Evolutionary conservation across 2,113 vertebrate species (phyloP).

Genomic region (Platysternon megacephalum): DNA sequence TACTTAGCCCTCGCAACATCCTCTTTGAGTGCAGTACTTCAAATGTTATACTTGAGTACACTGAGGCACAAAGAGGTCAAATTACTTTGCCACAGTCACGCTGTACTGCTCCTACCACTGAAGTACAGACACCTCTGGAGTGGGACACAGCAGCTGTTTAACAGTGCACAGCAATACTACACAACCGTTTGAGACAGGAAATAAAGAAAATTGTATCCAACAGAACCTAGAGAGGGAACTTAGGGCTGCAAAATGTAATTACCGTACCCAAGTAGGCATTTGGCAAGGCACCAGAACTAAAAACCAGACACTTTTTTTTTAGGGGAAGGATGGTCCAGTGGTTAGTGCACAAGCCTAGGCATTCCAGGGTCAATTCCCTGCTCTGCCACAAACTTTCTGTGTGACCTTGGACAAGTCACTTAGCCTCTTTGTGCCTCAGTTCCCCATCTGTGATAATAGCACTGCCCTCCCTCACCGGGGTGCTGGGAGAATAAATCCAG

Average conservation of each 20-base stretch:
- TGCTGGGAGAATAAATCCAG: too few relatives aligned
- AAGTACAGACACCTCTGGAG: neutral
- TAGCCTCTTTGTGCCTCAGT: too few relatives aligned
- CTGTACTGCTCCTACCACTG: neutral
- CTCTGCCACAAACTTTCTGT: too few relatives aligned
- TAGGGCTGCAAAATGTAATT: neutral
- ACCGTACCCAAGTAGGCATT: fast-evolving
- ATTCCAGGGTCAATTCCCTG: too few relatives aligned
- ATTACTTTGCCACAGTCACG: fast-evolving
- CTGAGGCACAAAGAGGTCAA: neutral
- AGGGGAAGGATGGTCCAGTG: too few relatives aligned
- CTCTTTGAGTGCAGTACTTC: neutral
- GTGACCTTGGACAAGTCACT: too few relatives aligned
- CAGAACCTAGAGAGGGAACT: fast-evolving
- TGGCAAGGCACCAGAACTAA: neutral
- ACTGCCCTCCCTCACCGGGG: too few relatives aligned
- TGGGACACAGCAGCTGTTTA: neutral
- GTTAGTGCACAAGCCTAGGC: too few relatives aligned
- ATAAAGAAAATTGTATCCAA: neutral
- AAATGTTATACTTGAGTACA: neutral
- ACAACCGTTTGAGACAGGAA: neutral
- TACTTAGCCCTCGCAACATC: neutral
- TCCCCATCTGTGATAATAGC: too few relatives aligned
- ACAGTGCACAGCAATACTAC: fast-evolving
- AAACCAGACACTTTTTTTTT: neutral